Evolutionary conservation across 2,888 invertebrate species (phyloP).

Genomic region (Encarsia formosa): DNA sequence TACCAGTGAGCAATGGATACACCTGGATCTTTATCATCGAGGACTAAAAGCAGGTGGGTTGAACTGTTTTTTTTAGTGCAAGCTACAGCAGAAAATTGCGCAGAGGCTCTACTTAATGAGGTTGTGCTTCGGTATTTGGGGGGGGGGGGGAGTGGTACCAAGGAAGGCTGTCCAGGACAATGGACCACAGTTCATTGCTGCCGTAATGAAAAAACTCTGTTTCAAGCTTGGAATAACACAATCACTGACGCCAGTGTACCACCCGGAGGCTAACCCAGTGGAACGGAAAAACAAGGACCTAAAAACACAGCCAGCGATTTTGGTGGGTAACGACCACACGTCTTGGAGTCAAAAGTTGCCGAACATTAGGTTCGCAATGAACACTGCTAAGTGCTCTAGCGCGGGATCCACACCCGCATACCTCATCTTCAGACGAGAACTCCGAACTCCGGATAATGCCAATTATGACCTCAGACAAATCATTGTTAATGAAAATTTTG

Average conservation of each 20-base stretch:
- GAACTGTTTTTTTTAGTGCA: not conserved
- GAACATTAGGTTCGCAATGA: constrained; percentile 45
- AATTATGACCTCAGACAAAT: not conserved
- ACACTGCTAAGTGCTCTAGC: constrained; percentile 28
- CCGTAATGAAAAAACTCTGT: constrained; percentile 40
- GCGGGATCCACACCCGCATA: not conserved
- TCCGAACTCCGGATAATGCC: not conserved
- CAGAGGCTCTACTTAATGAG: not conserved
- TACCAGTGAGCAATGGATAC: not conserved
- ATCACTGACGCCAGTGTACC: constrained; percentile 36
- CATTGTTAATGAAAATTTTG: not conserved
- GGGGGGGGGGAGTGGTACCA: no score
- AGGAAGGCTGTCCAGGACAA: no score
- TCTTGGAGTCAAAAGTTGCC: constrained; percentile 39
- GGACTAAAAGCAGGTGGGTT: not conserved
- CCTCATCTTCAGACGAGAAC: no score
- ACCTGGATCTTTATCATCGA: not conserved
- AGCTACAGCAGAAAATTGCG: not conserved
- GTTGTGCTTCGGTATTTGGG: no score
- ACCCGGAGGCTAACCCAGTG: constrained; percentile 41
- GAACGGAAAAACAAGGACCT: constrained; percentile 40
- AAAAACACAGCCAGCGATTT: constrained; percentile 37
- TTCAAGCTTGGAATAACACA: constrained; percentile 3
- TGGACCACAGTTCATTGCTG: not conserved
- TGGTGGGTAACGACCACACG: constrained; percentile 34